Conservation (phyloP, 2,113 vertebrate genomes). For the Psammodynastes pulverulentus region DNA sequence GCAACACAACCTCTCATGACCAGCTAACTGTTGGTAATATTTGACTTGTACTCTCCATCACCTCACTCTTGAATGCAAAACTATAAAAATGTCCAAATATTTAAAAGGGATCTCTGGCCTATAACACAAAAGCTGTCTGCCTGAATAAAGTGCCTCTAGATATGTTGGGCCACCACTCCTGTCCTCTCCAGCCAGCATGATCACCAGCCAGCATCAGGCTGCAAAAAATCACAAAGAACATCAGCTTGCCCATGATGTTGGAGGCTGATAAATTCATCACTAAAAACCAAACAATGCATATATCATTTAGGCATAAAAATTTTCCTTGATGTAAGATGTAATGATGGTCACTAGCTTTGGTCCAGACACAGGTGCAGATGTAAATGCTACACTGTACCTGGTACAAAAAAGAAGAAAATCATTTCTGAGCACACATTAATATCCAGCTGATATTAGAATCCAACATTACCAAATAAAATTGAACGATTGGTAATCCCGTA, state of each 20-base stretch:
- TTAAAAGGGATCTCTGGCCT: not conserved
- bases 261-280: not conserved
- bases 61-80: not conserved
- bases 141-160: not conserved
- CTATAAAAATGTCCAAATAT: not conserved
- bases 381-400: not conserved
- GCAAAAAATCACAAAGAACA: not conserved
- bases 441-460: not conserved
- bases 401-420: not conserved
- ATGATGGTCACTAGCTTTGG: not conserved
- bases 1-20: slow-evolving; percentile 18
- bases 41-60: slow-evolving; percentile 30
- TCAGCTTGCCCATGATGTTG: not conserved
- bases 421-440: not conserved
- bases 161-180: not conserved
- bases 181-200: not conserved
- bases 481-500: not conserved
- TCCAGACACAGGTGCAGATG: no score
- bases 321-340: not conserved
- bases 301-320: not conserved
- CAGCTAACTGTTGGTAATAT: slow-evolving; percentile 19
- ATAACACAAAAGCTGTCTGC: not conserved
- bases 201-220: not conserved
- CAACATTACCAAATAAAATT: not conserved
- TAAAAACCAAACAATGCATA: not conserved